phyloP scores from a whole-genome alignment of 2,888 invertebrate species.

The Quadroppia sp. region DNA sequence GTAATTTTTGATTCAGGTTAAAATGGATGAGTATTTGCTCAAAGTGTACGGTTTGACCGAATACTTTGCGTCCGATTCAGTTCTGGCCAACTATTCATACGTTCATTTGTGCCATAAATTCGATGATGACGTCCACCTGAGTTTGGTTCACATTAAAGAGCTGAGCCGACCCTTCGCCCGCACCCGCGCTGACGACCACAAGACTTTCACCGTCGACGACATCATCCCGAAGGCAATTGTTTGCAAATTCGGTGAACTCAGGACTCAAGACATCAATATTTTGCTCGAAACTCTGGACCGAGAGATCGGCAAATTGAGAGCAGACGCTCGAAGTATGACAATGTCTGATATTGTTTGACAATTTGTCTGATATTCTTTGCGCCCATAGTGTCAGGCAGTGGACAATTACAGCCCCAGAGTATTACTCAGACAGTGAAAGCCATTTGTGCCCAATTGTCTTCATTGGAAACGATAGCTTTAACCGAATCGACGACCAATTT shows the following conservation, averaged over 20 bases:
- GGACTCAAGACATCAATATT: slow-evolving; percentile 77
- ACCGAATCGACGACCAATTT: slow-evolving; percentile 61
- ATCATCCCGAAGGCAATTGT: slow-evolving; percentile 65
- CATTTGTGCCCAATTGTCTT: slow-evolving; percentile 79
- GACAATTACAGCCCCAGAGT: slow-evolving; percentile 52
- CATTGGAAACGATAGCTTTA: slow-evolving; percentile 81
- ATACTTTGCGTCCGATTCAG: slow-evolving; percentile 77
- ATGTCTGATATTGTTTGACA: no score
- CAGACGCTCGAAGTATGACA: slow-evolving; percentile 23
- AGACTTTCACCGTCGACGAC: slow-evolving; percentile 71
- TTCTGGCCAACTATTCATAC: slow-evolving; percentile 83
- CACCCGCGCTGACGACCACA: slow-evolving; percentile 65
- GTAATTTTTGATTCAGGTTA: slow-evolving; percentile 39
- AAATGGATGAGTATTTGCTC: slow-evolving; percentile 61
- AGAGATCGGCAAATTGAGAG: slow-evolving; percentile 52
- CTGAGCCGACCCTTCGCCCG: slow-evolving; percentile 60
- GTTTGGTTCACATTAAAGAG: slow-evolving; percentile 61
- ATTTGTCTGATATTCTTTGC: no score
- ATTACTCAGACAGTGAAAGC: slow-evolving; percentile 88
- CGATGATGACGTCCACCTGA: slow-evolving; percentile 77
- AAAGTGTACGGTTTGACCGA: slow-evolving; percentile 83
- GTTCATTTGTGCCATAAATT: slow-evolving; percentile 88
- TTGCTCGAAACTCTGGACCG: slow-evolving; percentile 64
- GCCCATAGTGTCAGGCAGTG: not conserved
- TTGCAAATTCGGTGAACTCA: slow-evolving; percentile 65